phyloP scores from a whole-genome alignment of 2,797 vertebrate genomes.

The Halcyon leucocephala region DNA sequence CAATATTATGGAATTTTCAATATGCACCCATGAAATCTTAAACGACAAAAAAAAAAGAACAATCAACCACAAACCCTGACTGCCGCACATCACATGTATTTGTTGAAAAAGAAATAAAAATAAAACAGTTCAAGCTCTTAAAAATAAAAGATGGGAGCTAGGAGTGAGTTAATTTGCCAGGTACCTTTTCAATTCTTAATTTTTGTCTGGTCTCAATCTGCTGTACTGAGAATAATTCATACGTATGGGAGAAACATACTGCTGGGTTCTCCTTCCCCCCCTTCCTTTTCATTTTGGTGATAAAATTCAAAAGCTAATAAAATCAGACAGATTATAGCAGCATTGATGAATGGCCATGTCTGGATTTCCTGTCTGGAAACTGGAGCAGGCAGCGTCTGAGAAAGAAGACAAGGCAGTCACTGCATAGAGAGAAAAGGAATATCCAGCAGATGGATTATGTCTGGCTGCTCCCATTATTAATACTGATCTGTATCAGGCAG shows the following conservation, averaged over 20 bases:
- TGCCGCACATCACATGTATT: neutral
- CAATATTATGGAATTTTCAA: neutral
- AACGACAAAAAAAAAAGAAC: neutral
- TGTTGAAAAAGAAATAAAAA: neutral
- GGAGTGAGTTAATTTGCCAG: neutral
- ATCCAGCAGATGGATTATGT: constrained; percentile 77
- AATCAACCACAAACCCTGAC: neutral
- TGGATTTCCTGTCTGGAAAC: constrained; percentile 81
- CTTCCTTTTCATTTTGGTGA: constrained; percentile 64
- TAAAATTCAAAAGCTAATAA: constrained; percentile 83
- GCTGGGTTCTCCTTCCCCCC: neutral
- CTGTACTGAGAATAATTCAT: neutral
- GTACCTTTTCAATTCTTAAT: constrained; percentile 26
- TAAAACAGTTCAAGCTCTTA: neutral
- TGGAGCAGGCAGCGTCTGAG: constrained; percentile 69
- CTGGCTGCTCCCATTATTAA: constrained; percentile 77
- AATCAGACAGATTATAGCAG: constrained; percentile 79
- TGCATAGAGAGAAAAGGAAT: constrained; percentile 67
- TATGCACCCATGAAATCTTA: neutral
- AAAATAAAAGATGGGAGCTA: neutral
- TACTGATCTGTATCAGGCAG: constrained; percentile 77
- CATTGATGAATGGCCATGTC: constrained; percentile 80
- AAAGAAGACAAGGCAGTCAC: constrained; percentile 67
- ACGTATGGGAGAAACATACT: neutral
- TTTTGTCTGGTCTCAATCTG: constrained; percentile 5